Evolutionary conservation across 2,888 invertebrate species (phyloP).

Genomic region (Troides oblongomaculatus): DNA sequence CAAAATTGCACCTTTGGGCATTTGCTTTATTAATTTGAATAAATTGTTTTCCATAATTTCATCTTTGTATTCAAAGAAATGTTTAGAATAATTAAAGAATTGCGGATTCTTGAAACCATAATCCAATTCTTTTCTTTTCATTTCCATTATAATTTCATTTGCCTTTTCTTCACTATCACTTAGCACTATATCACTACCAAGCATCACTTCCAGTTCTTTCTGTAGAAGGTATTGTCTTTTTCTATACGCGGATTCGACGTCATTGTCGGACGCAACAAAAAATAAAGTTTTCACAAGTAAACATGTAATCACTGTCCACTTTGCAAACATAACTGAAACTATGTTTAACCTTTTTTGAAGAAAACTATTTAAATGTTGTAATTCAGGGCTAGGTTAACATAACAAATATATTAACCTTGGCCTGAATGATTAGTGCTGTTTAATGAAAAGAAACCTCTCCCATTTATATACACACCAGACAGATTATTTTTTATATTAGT

Average conservation of each 20-base stretch:
- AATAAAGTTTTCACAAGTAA: conserved; percentile 26
- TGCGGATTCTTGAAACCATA: conserved; percentile 69
- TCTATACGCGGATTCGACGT: conserved; percentile 38
- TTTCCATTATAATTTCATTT: conserved; percentile 80
- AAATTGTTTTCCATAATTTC: conserved; percentile 81
- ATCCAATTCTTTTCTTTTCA: conserved; percentile 74
- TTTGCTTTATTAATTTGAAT: conserved; percentile 81
- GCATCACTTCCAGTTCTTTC: conserved; percentile 65
- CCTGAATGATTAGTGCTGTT: neutral
- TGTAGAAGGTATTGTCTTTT: conserved; percentile 69
- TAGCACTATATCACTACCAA: conserved; percentile 77
- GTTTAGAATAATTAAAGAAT: conserved; percentile 81
- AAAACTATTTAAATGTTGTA: conserved; percentile 16
- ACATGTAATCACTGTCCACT: conserved; percentile 43
- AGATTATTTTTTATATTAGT: neutral
- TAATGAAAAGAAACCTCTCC: neutral
- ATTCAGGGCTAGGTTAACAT: conserved; percentile 20
- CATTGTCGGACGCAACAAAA: conserved; percentile 33
- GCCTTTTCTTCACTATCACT: conserved; percentile 75
- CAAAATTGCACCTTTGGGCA: conserved; percentile 88
- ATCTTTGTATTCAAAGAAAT: conserved; percentile 83
- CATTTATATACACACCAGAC: no score
- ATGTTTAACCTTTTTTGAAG: neutral
- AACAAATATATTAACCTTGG: neutral
- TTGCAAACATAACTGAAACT: conserved; percentile 30